Evolutionary conservation across 1,140 invertebrate species (phyloP), one percentile per base, ranked within the genome.

Genomic region (Lanistes nyassanus): DNA sequence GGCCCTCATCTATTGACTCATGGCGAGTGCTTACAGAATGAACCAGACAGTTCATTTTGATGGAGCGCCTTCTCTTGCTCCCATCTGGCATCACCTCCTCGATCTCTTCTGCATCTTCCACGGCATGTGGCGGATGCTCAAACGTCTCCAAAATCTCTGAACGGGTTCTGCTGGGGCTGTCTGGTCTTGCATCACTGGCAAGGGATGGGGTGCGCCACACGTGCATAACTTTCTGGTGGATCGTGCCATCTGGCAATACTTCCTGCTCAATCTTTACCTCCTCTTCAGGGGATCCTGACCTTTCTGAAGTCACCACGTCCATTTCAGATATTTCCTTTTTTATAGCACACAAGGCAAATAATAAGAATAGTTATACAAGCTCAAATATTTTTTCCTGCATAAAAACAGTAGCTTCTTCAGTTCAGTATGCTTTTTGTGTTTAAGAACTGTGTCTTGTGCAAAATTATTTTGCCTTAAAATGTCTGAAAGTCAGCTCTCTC

Each of bases 11-110:
- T 37, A 86, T 78, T 34, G 83, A 83, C 75, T 83, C 76, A 34
- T 82, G 82, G 23, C 76, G 76, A 19, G 83, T 85, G 34, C 78
- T 82, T 55, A 85, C 79, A 47, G 81, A 77, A 47, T 84, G 82
- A 0, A 85, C 80, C 76, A 85, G 82, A 42, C 85, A 76, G 76
- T 78, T 85, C 66, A 83, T 75, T 7, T 83, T 74, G 7, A 88
- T 77, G 31, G 79, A 65, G 31, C 80, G 76, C 66, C 78, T 84
- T 11, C 87, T 81, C 47, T 80, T 83, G 5, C 81, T 82, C n/a
- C 88, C 88, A 82, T 87, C 85, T n/a, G 81, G 79, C 34, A 85
- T 68, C 13, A 79, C 75, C 51, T 85, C 81, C 51, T 88, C 86
- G 51, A 87, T 80, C 60, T 85, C 83, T 66, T 89, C 85, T 11